phyloP scores from a whole-genome alignment of 2,888 invertebrate genomes.

The Punctoribates punctum region DNA sequence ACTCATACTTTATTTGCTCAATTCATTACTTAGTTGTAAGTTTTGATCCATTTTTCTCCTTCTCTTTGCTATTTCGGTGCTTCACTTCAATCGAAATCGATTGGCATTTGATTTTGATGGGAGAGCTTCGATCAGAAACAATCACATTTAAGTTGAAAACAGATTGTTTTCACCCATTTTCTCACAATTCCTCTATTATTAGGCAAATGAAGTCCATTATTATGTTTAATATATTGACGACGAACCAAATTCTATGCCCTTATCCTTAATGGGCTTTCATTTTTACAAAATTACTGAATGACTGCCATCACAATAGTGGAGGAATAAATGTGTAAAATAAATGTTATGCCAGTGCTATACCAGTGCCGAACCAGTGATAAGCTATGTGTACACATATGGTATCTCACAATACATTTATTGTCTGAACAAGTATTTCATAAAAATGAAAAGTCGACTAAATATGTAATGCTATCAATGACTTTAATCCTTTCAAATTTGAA shows the following conservation, averaged over 20 bases:
- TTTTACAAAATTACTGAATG: constrained; percentile 26
- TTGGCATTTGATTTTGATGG: not conserved
- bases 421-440: constrained; percentile 7
- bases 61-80: not conserved
- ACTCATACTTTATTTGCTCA: constrained; percentile 29
- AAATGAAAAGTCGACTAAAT: not conserved
- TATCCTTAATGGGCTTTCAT: constrained; percentile 34
- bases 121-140: not conserved
- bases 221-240: not conserved
- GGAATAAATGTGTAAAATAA: constrained; percentile 29
- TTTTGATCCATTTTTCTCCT: constrained; percentile 4
- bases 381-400: constrained; percentile 2
- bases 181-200: not conserved
- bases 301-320: not conserved
- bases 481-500: constrained; percentile 23
- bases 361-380: not conserved
- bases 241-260: constrained; percentile 24
- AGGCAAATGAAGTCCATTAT: not conserved
- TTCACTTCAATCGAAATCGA: not conserved
- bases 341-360: constrained; percentile 19
- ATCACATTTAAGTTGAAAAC: not conserved
- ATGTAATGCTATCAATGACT: constrained; percentile 7
- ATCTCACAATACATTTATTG: not conserved
- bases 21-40: constrained; percentile 22
- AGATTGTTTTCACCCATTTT: not conserved